Percentiles rank a stretch among this genome's conserved stretches.
phyloP scores from a whole-genome alignment of 1,140 invertebrate genomes.

The Choristoneura fumiferana region DNA sequence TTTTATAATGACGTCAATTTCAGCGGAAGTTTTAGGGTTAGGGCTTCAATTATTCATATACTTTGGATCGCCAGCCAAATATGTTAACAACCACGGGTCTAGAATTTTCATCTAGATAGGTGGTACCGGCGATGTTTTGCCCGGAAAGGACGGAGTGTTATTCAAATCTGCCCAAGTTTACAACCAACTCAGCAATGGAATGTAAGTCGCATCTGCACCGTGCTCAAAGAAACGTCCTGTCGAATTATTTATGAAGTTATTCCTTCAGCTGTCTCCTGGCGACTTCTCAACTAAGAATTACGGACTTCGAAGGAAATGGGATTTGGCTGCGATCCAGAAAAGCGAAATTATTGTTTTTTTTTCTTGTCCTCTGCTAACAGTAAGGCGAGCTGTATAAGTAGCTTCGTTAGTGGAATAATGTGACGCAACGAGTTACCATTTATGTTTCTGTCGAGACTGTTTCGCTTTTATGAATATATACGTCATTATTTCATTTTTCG shows the following conservation, averaged over 20 bases:
- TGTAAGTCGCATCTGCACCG: not conserved
- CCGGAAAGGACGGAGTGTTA: not conserved
- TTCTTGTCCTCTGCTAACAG: not conserved
- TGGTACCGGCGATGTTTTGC: no score
- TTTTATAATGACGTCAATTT: no score
- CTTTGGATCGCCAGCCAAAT: no score
- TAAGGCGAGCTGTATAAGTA: constrained; percentile 14
- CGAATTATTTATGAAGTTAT: constrained; percentile 30
- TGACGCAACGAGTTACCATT: constrained; percentile 17
- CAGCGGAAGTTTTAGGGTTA: no score
- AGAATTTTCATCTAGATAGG: no score
- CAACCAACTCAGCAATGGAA: not conserved
- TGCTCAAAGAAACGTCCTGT: constrained; percentile 5
- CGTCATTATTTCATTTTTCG: not conserved
- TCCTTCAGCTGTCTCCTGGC: constrained; percentile 14
- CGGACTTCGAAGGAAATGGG: constrained; percentile 19
- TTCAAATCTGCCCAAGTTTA: not conserved
- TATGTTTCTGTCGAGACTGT: constrained; percentile 16
- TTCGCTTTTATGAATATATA: not conserved
- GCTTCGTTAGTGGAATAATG: constrained; percentile 18
- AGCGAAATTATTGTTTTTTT: constrained; percentile 20
- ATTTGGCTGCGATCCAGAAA: constrained; percentile 24
- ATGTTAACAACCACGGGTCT: no score
- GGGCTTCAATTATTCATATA: no score
- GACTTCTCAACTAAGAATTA: constrained; percentile 10